Evolutionary conservation across 2,888 invertebrate species (phyloP).

Genomic region (Lottia gigantea): DNA sequence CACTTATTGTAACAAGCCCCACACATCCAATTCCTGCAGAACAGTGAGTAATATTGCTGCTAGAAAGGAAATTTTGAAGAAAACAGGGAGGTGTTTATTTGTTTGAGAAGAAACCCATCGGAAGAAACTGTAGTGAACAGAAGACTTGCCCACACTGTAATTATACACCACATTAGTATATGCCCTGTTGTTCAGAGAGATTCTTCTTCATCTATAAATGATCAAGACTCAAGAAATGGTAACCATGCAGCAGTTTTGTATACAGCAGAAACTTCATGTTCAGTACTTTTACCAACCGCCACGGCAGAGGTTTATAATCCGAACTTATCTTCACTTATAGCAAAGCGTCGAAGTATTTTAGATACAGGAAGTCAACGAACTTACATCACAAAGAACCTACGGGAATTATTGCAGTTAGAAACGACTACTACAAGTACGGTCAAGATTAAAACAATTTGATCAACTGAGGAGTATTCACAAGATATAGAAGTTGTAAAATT

Average conservation of each 20-base stretch:
- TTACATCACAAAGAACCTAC: background rate
- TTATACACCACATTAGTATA: background rate
- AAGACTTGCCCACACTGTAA: background rate
- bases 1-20: background rate
- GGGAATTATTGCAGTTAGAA: background rate
- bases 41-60: background rate
- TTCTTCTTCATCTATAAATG: background rate
- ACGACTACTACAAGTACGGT: background rate
- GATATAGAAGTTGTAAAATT: slow-evolving; percentile 6
- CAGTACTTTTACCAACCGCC: background rate
- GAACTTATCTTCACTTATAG: background rate
- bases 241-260: too few species aligned
- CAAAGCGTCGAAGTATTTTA: background rate
- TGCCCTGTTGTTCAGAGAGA: background rate
- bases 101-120: background rate
- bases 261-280: slow-evolving; percentile 3
- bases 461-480: background rate
- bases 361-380: background rate
- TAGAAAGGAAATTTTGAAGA: background rate
- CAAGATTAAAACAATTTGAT: background rate
- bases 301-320: background rate
- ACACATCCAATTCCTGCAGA: background rate
- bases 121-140: background rate
- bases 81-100: background rate
- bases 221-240: too few species aligned